phyloP scores from a whole-genome alignment of 2,888 invertebrate species.

The Ophion ventricosus region DNA sequence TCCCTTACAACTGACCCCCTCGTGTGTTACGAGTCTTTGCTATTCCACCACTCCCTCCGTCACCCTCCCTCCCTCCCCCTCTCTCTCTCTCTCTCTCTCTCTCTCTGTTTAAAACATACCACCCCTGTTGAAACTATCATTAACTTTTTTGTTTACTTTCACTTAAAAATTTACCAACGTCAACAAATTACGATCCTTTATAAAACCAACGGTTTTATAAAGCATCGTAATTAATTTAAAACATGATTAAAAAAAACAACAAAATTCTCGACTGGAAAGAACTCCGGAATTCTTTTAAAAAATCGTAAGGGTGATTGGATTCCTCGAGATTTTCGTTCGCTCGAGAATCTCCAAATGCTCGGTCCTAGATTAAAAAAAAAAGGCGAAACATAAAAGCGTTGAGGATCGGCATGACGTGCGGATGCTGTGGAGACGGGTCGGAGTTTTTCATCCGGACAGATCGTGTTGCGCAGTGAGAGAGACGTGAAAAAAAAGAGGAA shows the following conservation, averaged over 20 bases:
- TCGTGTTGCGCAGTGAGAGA: background rate
- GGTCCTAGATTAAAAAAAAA: background rate
- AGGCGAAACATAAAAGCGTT: background rate
- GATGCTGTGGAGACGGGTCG: background rate
- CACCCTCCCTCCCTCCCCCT: too few species aligned
- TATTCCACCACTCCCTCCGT: conserved; percentile 27
- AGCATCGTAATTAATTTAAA: too few species aligned
- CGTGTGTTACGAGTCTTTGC: conserved; percentile 15
- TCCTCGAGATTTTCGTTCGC: too few species aligned
- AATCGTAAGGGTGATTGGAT: too few species aligned
- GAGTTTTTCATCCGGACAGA: background rate
- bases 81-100: conserved; percentile 32
- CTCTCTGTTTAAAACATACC: background rate
- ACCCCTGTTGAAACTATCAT: too few species aligned
- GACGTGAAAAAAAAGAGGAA: background rate
- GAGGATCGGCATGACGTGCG: background rate
- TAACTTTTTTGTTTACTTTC: conserved; percentile 19
- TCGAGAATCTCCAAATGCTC: background rate
- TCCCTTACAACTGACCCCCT: conserved; percentile 30
- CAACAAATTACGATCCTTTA: too few species aligned
- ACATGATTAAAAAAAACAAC: too few species aligned
- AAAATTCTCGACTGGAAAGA: too few species aligned
- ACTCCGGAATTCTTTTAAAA: too few species aligned
- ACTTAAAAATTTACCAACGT: too few species aligned
- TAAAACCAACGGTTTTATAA: too few species aligned